Evolutionary conservation across 1,140 invertebrate species (phyloP).

Genomic region (Stenopsyche tienmushanensis): DNA sequence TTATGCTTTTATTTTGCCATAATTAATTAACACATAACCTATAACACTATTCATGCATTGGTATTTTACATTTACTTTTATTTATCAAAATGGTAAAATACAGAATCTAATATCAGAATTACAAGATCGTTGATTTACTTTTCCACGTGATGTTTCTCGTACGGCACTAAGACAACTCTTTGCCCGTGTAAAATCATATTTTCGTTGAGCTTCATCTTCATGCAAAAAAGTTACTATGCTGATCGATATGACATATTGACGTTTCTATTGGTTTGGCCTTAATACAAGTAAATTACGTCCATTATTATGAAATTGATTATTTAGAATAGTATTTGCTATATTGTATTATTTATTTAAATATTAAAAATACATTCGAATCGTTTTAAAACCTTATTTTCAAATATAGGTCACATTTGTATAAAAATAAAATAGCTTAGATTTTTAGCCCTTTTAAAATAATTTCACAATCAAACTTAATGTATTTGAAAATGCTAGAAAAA

Average conservation of each 20-base stretch:
- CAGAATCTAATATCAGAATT: slow-evolving; percentile 2
- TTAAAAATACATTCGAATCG: background rate
- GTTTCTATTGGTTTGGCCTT: too few species aligned
- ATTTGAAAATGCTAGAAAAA: background rate
- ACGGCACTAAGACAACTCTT: slow-evolving; percentile 69
- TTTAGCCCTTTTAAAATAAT: background rate
- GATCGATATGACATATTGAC: too few species aligned
- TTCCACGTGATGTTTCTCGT: slow-evolving; percentile 66
- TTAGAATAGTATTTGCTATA: background rate
- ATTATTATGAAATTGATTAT: too few species aligned
- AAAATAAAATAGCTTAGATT: background rate
- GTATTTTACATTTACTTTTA: too few species aligned
- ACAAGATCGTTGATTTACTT: slow-evolving; percentile 56
- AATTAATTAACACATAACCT: too few species aligned
- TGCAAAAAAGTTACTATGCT: background rate
- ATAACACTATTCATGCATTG: too few species aligned
- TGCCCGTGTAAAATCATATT: slow-evolving; percentile 61
- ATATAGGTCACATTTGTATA: background rate
- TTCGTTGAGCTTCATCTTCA: slow-evolving; percentile 59
- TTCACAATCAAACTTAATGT: background rate
- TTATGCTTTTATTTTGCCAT: too few species aligned
- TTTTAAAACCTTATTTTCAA: too few species aligned
- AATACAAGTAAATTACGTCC: too few species aligned
- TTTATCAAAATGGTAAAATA: too few species aligned
- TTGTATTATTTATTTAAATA: background rate